These are phyloP conservation scores for Sebastes trivittatus DNA, from an alignment of 2,797 vertebrate species.

Conservation along the genomic window DNA sequence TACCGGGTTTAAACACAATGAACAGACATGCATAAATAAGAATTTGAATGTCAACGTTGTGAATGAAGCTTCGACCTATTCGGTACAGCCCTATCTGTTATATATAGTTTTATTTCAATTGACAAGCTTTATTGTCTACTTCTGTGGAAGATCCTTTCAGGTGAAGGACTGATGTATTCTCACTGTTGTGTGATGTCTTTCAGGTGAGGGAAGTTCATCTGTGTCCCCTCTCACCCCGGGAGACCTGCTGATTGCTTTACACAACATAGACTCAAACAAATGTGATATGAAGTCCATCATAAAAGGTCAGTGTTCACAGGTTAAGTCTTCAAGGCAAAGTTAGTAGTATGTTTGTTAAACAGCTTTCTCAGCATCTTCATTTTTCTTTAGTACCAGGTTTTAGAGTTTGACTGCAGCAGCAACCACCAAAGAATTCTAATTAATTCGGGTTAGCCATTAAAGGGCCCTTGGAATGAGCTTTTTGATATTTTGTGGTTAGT, in stretches of 20 bases:
- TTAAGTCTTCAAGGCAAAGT: background rate
- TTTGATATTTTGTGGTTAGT: background rate
- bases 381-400: background rate
- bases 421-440: background rate
- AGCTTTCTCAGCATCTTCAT: background rate
- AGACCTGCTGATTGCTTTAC: slow-evolving; percentile 91
- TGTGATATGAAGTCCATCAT: slow-evolving; percentile 99
- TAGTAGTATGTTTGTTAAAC: background rate
- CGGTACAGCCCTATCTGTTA: too few species aligned
- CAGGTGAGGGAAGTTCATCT: slow-evolving; percentile 91
- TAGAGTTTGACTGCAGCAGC: background rate
- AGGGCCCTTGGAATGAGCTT: background rate
- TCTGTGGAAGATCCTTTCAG: background rate
- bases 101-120: rapidly evolving
- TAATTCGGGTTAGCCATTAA: background rate
- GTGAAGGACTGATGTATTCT: background rate
- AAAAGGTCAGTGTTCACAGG: slow-evolving; percentile 83
- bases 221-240: slow-evolving; percentile 93
- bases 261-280: slow-evolving; percentile 94
- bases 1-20: too few species aligned
- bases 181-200: background rate
- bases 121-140: background rate
- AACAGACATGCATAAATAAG: too few species aligned
- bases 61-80: too few species aligned
- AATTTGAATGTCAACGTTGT: too few species aligned